Conservation (phyloP, 1,140 invertebrate genomes). For the Belonocnema kinseyi region DNA sequence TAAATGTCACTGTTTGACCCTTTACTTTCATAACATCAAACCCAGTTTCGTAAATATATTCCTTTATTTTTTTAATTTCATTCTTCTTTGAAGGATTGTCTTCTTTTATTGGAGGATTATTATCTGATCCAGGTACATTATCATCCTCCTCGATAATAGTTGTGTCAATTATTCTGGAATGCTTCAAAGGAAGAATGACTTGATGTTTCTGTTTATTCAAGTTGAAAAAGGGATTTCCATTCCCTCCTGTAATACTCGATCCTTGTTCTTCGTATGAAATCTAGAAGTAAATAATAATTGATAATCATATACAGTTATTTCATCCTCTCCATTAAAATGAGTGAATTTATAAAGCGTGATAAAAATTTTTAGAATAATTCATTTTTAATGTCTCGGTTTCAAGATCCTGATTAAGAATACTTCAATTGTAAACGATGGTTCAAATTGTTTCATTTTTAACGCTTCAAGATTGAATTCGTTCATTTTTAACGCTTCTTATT, state of each 20-base stretch:
- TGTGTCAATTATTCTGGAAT: constrained; percentile 59
- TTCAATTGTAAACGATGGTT: too few species aligned
- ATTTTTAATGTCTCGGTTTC: too few species aligned
- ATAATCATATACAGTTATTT: constrained; percentile 30
- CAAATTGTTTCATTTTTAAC: too few species aligned
- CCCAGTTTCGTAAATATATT: constrained; percentile 62
- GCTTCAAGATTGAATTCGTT: too few species aligned
- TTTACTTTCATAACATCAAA: constrained; percentile 60
- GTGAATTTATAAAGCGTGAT: too few species aligned
- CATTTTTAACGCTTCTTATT: too few species aligned
- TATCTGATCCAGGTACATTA: constrained; percentile 37
- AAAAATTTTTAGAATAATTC: too few species aligned
- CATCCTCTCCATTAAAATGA: background rate
- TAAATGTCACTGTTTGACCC: constrained; percentile 56
- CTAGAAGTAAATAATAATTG: constrained; percentile 34
- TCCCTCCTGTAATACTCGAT: constrained; percentile 31
- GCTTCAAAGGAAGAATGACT: constrained; percentile 52
- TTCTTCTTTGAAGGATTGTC: constrained; percentile 30
- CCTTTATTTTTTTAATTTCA: constrained; percentile 36
- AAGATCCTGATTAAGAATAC: too few species aligned
- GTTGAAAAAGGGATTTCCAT: constrained; percentile 63
- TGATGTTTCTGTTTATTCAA: constrained; percentile 66
- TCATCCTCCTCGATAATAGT: constrained; percentile 26
- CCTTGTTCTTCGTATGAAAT: constrained; percentile 44
- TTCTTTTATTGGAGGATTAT: background rate